Conservation (phyloP, 2,888 invertebrate genomes). For the Mesoligia furuncula region DNA sequence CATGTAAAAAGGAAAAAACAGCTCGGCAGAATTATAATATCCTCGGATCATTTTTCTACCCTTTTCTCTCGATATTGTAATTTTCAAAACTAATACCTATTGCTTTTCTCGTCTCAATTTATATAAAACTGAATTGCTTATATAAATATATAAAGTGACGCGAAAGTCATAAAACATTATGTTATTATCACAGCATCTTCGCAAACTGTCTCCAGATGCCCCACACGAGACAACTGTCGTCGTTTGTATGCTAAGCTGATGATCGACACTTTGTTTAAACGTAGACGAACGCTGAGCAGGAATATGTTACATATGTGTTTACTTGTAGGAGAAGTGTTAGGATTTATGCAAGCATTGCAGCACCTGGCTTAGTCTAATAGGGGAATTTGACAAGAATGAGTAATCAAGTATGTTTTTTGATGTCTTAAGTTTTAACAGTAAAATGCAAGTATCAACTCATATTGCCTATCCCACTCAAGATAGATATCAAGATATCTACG, state of each 20-base stretch:
- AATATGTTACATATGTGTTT: neutral
- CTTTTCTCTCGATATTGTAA: neutral
- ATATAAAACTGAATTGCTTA: neutral
- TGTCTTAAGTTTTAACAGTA: neutral
- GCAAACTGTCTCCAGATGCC: constrained; percentile 1
- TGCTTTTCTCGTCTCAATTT: neutral
- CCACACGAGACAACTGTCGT: neutral
- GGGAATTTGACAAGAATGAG: neutral
- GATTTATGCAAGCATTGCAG: constrained; percentile 9
- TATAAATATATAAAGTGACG: neutral
- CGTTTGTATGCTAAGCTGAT: constrained; percentile 35
- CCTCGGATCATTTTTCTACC: neutral
- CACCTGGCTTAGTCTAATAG: neutral
- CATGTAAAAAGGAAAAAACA: neutral
- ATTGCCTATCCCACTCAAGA: neutral
- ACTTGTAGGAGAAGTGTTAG: neutral
- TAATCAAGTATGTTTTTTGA: no score
- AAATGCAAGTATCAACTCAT: neutral
- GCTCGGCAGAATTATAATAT: no score
- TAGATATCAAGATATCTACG: neutral
- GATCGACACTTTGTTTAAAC: constrained; percentile 23
- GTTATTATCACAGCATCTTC: neutral
- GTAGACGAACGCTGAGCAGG: neutral
- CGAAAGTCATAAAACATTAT: neutral
- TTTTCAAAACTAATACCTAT: neutral